phyloP scores from a whole-genome alignment of 1,140 invertebrate genomes.

The Grapholita molesta region DNA sequence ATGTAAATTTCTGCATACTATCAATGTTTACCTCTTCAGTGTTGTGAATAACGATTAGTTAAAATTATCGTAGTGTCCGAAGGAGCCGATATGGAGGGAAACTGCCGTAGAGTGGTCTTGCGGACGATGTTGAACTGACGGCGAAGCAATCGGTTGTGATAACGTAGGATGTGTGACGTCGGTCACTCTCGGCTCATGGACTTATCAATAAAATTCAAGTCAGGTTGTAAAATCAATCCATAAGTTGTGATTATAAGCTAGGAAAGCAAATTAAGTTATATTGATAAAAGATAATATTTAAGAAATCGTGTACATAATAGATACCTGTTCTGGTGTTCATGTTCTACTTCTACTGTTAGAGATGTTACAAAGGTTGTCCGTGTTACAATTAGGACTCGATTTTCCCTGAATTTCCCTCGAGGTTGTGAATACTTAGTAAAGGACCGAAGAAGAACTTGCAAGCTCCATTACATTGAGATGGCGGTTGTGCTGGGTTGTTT shows the following conservation, averaged over 20 bases:
- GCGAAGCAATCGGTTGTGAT: conserved; percentile 12
- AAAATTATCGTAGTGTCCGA: conserved; percentile 36
- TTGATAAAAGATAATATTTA: conserved; percentile 35
- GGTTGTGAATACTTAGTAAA: conserved; percentile 63
- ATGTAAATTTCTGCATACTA: conserved; percentile 52
- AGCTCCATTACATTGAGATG: conserved; percentile 41
- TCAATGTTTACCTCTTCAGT: conserved; percentile 74
- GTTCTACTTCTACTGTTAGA: conserved; percentile 37
- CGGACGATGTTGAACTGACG: background rate
- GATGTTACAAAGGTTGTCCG: conserved; percentile 46
- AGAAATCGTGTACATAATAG: conserved; percentile 35
- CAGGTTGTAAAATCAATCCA: conserved; percentile 55
- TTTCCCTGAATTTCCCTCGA: conserved; percentile 55
- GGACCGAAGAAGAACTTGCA: conserved; percentile 49
- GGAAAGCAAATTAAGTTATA: conserved; percentile 45
- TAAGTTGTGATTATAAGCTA: conserved; percentile 62
- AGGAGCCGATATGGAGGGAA: conserved; percentile 32
- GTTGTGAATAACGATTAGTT: conserved; percentile 67
- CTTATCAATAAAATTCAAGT: conserved; percentile 45
- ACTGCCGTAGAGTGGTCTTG: conserved; percentile 29
- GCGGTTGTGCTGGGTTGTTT: conserved; percentile 31
- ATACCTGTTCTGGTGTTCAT: conserved; percentile 40
- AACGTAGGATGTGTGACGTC: conserved; percentile 22
- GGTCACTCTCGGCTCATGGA: conserved; percentile 22
- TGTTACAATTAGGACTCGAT: conserved; percentile 37